These are phyloP conservation scores for Drosophila borborema DNA, from an alignment of 2,888 invertebrate genomes.

Conservation along the genomic window DNA sequence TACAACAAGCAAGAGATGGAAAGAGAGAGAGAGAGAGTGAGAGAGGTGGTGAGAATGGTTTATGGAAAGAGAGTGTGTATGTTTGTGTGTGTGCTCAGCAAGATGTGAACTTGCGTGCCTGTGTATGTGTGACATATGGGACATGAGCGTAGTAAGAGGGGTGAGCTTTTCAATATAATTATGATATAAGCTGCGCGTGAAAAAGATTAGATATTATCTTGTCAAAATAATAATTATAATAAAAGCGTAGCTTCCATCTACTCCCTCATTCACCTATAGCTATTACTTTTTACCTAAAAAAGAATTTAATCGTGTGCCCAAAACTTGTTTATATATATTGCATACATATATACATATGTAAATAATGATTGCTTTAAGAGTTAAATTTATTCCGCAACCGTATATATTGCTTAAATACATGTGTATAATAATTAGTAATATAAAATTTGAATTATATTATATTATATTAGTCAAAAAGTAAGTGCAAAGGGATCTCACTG, in stretches of 20 bases:
- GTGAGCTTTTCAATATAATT: not conserved
- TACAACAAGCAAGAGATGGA: not conserved
- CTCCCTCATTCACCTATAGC: not conserved
- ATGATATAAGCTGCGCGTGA: not conserved
- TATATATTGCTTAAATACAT: constrained; percentile 4
- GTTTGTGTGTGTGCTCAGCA: not conserved
- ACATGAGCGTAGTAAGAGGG: constrained; percentile 12
- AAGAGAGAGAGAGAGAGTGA: constrained; percentile 1
- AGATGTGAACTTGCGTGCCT: not conserved
- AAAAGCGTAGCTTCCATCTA: not conserved
- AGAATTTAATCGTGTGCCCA: not conserved
- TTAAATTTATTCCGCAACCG: constrained; percentile 51
- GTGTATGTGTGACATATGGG: not conserved
- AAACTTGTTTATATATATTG: constrained; percentile 3
- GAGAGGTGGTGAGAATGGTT: constrained; percentile 6
- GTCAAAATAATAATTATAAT: not conserved
- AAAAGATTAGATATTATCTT: constrained; percentile 1
- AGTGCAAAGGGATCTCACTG: constrained; percentile 19
- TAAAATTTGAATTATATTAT: constrained; percentile 5
- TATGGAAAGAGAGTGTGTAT: not conserved
- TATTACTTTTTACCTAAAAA: not conserved
- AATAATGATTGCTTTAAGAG: not conserved
- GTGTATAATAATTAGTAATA: not conserved
- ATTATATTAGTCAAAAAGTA: constrained; percentile 3
- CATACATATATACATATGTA: not conserved